Evolutionary conservation across 2,888 invertebrate species (phyloP), one percentile per base, ranked within the genome.

Genomic region (Heliconius hortense): DNA sequence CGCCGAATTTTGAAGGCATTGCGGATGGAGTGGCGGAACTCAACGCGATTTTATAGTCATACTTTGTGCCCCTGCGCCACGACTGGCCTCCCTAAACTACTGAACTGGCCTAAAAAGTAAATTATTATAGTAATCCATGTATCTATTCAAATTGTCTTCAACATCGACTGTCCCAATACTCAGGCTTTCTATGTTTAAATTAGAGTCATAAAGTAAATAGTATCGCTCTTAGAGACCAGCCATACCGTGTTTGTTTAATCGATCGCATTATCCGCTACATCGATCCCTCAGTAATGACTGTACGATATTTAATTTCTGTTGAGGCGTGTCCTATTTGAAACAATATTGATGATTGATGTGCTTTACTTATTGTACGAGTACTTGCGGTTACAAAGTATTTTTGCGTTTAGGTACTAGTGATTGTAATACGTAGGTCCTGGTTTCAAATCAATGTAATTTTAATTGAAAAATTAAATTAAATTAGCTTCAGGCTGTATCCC

Each of bases 161-260:
- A 15, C 24, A 15, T 24, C 15, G n/a, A 15, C 39, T 15, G 13
- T 66, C 24, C 67, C 67, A 43, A 24, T 43, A 43, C 18, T 21
- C 28, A 31, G n/a, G n/a, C 39, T 71, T 43, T 66, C 70, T 71
- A 59, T 26, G 56, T 26, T 62, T 60, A 53, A 70, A 77, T 69
- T 73, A 72, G 10, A 56, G 4, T 43, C 71, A 79, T 79, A 78
- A 78, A 78, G 56, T 70, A 72, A 69, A 76, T 73, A 74, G 69
- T 76, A 64, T 71, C 68, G 74, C 69, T 69, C 69, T 64, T 39
- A 68, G 63, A 78, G 62, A 77, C 80, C 80, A 72, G 80, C 72
- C 63, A 77, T 77, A 72, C 74, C 79, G 75, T 81, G 81, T 81
- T 78, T 76, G 79, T 79, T 76, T 81, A 81, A 80, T 81, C 77